Evolutionary conservation across 2,797 vertebrate genomes (phyloP), one percentile per base, ranked within the genome.

Genomic region (Bryconaethiops microstoma): DNA sequence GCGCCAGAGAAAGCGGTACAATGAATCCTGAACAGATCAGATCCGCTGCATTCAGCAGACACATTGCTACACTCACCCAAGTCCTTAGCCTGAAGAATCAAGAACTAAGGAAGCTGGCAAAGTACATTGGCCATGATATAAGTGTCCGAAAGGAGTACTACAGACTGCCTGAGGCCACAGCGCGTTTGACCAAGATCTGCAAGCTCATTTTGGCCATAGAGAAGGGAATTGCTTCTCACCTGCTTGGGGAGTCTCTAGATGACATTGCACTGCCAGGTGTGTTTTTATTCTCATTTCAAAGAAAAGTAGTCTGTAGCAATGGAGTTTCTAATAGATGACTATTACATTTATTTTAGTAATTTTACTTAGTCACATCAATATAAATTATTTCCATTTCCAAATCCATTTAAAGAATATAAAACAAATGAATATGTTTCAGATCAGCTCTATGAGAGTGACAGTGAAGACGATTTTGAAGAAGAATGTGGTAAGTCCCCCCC

Each of bases 391-490:
- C 45, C 7, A 9, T 48, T 48, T 48, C 45, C 45, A 48, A 48
- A 48, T 48, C 55, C 10, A 25, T 25, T 60, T 60, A 13, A 12
- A 21, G 12, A 25, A 7, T 60, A 25, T 25, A 23, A 35, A 62
- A 63, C 29, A 17, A 57, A 77, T 13, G 40, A 23, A n/a, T n/a
- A 52, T 50, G 10, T 64, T 72, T 72, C 69, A 79, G 77, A 64
- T 17, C 45, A 64, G 48, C 54, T 72, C 45, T 54, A 19, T 1
- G 68, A 73, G 77, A 79, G 59, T 42, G 77, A 73, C 57, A 78
- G 69, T 72, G 77, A 79, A 72, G 77, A 78, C 39, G 77, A 79
- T 72, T 72, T 79, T 10, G 57, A 72, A 19, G 59, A 79, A 63
- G 68, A 79, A 10, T 7, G 35, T 52, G n/a, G 69, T 62, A 23